Evolutionary conservation across 2,888 invertebrate species (phyloP).

Genomic region (Lasioglossum villosulum): DNA sequence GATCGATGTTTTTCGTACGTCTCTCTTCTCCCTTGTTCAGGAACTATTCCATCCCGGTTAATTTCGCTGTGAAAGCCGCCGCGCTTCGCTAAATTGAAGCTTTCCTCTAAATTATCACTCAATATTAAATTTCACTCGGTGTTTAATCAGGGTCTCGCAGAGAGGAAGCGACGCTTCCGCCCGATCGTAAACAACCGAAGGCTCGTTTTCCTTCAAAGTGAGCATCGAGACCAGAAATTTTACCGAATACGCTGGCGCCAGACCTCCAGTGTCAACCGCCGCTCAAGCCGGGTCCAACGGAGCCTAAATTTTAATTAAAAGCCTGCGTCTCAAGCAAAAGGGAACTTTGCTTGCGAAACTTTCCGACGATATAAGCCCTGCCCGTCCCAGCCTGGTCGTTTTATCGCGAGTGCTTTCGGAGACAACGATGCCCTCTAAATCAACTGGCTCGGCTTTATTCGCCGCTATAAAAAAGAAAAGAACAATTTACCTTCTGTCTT

Average conservation of each 20-base stretch:
- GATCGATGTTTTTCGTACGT: neutral
- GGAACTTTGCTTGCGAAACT: slow-evolving; percentile 3
- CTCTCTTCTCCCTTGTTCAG: neutral
- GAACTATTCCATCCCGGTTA: neutral
- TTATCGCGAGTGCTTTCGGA: neutral
- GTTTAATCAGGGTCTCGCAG: neutral
- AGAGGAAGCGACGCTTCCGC: neutral
- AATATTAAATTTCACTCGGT: neutral
- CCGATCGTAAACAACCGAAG: slow-evolving; percentile 1
- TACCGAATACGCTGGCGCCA: neutral
- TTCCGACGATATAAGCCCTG: slow-evolving; percentile 7
- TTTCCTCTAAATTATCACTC: neutral
- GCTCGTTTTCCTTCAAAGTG: neutral
- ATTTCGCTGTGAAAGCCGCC: neutral
- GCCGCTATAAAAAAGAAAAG: neutral
- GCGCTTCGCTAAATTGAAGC: neutral
- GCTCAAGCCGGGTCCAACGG: neutral
- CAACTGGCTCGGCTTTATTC: slow-evolving; percentile 12
- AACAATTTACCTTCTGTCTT: neutral
- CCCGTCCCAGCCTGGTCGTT: neutral
- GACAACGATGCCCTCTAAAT: slow-evolving; percentile 14
- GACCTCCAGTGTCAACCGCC: neutral
- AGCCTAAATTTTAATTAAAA: slow-evolving; percentile 38
- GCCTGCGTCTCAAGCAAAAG: neutral
- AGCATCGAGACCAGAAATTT: neutral